phyloP scores from a whole-genome alignment of 2,113 vertebrate genomes.

The Neolamprologus variostigma region DNA sequence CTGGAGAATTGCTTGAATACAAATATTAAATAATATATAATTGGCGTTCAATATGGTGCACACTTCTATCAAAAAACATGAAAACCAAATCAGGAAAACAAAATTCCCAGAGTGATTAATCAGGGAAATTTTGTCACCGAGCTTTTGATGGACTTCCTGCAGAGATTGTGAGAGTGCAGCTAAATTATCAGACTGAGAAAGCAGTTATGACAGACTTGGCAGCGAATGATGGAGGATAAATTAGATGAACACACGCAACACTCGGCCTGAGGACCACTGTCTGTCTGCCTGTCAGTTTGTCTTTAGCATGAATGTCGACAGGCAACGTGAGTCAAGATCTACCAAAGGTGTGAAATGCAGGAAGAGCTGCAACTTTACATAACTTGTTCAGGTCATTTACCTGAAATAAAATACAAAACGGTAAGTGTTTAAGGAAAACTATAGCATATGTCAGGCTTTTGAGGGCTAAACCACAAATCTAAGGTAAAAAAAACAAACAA shows the following conservation, averaged over 20 bases:
- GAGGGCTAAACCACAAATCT: background rate
- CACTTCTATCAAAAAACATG: background rate
- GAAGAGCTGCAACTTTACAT: background rate
- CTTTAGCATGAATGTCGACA: background rate
- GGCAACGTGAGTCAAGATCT: background rate
- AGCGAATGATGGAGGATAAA: background rate
- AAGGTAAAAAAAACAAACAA: accelerated
- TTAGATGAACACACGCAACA: background rate
- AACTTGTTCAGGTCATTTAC: background rate
- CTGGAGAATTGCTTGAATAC: background rate
- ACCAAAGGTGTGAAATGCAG: background rate
- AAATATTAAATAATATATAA: background rate
- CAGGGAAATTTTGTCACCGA: accelerated
- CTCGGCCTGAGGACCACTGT: background rate
- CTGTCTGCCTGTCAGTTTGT: background rate
- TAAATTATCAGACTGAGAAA: background rate
- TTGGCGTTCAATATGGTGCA: background rate
- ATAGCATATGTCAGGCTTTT: background rate
- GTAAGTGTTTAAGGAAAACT: background rate
- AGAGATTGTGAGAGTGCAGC: background rate
- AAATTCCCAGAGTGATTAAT: background rate
- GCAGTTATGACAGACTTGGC: background rate
- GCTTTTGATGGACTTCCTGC: background rate
- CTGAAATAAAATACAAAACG: background rate
- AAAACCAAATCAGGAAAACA: background rate